Conservation (phyloP, 2,797 vertebrate species). For the Cynopterus sphinx region DNA sequence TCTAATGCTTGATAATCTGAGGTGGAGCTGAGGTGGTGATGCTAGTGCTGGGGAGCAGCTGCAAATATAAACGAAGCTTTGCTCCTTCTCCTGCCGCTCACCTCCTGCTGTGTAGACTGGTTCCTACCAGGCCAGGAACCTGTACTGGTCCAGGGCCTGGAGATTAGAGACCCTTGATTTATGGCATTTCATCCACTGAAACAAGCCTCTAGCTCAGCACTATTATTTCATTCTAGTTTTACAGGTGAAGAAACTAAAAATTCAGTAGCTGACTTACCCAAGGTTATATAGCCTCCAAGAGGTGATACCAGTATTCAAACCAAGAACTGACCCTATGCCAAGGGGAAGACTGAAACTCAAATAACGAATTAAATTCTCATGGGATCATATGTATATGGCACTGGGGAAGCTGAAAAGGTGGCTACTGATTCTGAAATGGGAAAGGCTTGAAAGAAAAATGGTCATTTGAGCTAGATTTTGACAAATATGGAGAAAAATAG, state of each 20-base stretch:
- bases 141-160: too few species aligned
- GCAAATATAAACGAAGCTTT: too few species aligned
- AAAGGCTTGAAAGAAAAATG: not conserved
- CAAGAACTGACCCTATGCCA: not conserved
- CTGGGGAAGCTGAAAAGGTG: not conserved
- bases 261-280: not conserved
- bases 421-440: not conserved
- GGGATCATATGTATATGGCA: not conserved
- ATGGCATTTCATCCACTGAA: not conserved
- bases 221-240: slow-evolving; percentile 21
- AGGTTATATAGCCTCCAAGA: not conserved
- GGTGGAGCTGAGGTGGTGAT: too few species aligned
- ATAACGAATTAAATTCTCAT: not conserved
- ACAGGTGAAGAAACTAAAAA: not conserved
- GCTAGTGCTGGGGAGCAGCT: too few species aligned
- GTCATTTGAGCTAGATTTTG: not conserved
- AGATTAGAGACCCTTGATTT: not conserved
- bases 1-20: too few species aligned
- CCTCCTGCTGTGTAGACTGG: too few species aligned
- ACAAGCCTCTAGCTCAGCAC: not conserved
- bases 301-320: not conserved
- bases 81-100: too few species aligned
- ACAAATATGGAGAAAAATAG: not conserved
- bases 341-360: not conserved
- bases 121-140: too few species aligned